A percentile compares a stretch with the other conserved stretches of the same genome.
These are phyloP conservation scores for Otolemur garnettii DNA, from an alignment of 2,113 vertebrate species.

Conservation along the genomic window DNA sequence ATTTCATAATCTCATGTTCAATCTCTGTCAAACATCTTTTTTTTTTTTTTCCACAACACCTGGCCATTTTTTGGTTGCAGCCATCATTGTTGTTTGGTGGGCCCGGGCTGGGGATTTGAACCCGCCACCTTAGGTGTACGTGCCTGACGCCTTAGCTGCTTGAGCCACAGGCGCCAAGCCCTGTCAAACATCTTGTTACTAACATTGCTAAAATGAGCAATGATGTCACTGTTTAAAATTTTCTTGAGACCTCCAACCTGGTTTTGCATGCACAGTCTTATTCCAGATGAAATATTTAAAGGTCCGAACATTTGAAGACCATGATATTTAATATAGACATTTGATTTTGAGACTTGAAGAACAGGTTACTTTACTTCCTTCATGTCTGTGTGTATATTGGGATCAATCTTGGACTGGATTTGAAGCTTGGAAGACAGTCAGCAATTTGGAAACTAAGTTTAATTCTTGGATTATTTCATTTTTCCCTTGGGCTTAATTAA, in stretches of 20 bases:
- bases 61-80: too few relatives aligned
- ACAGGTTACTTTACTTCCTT: background rate
- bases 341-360: background rate
- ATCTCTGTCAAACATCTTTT: too few relatives aligned
- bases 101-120: too few relatives aligned
- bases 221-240: background rate
- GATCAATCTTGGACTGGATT: background rate
- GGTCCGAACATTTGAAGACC: background rate
- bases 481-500: slow-evolving; percentile 13
- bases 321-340: slow-evolving; percentile 14
- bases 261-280: background rate
- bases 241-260: background rate
- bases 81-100: too few relatives aligned
- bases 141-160: too few relatives aligned
- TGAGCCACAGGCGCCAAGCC: too few relatives aligned
- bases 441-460: background rate
- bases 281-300: slow-evolving; percentile 39
- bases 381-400: background rate
- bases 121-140: too few relatives aligned
- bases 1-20: background rate
- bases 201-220: background rate
- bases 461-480: background rate
- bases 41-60: too few relatives aligned
- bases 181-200: background rate
- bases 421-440: background rate